Percentiles rank a stretch among this genome's conserved stretches.
These are phyloP conservation scores for Pelosia muscerda DNA, from an alignment of 2,888 invertebrate genomes.

Conservation along the genomic window DNA sequence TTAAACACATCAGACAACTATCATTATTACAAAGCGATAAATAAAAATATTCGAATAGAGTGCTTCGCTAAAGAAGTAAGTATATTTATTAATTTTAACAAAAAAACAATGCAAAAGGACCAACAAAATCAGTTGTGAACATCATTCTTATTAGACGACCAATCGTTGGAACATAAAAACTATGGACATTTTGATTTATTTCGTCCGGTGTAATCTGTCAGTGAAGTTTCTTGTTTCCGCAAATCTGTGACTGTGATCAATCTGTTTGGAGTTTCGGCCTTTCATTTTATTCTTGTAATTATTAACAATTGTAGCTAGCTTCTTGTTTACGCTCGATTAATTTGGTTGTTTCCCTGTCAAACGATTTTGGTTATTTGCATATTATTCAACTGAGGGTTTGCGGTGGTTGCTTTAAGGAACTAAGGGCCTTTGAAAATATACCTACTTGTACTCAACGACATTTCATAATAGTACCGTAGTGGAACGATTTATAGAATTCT, in stretches of 20 bases:
- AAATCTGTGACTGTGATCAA: conserved; percentile 62
- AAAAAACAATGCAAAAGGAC: neutral
- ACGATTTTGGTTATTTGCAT: neutral
- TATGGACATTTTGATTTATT: conserved; percentile 57
- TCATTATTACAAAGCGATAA: neutral
- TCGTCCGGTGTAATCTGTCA: conserved; percentile 63
- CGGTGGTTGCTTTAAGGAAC: neutral
- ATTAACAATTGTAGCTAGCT: conserved; percentile 56
- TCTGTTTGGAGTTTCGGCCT: conserved; percentile 55
- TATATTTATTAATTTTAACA: neutral
- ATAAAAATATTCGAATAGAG: neutral
- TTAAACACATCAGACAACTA: no score
- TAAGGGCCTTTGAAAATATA: neutral
- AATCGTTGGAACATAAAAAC: conserved; percentile 48
- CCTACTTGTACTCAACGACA: neutral
- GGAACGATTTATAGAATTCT: no score
- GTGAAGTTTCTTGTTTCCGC: conserved; percentile 62
- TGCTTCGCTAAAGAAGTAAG: neutral
- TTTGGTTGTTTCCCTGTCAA: conserved; percentile 21
- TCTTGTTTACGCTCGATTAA: conserved; percentile 39
- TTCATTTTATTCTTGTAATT: conserved; percentile 59
- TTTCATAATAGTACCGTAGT: neutral
- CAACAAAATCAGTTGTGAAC: conserved; percentile 24
- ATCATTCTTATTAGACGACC: conserved; percentile 33
- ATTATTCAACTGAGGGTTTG: conserved; percentile 13